Percentiles rank a stretch among this genome's conserved stretches.
phyloP scores from a whole-genome alignment of 2,113 vertebrate genomes.

The Nicator chloris region DNA sequence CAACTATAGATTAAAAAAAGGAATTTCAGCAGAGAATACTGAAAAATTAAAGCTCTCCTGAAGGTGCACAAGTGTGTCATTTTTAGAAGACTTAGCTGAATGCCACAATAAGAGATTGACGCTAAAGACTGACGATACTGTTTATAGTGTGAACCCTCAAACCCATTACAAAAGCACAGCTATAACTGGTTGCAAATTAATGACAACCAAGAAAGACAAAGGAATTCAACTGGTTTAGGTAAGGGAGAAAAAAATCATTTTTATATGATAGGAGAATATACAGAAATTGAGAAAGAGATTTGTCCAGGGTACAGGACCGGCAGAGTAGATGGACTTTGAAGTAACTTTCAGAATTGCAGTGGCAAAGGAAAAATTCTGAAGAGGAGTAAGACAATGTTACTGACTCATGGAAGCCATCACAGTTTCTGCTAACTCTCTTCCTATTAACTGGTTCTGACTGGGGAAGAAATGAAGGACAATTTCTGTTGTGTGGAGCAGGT shows the following conservation, averaged over 20 bases:
- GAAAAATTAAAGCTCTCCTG: slow-evolving; percentile 6
- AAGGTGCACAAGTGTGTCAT: background rate
- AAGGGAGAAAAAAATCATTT: background rate
- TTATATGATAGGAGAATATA: background rate
- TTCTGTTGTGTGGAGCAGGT: background rate
- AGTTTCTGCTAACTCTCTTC: background rate
- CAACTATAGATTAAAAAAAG: background rate
- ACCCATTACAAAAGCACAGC: background rate
- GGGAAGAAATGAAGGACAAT: background rate
- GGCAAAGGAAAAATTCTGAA: background rate
- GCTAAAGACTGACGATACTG: background rate
- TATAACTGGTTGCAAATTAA: background rate
- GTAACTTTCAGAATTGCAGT: background rate
- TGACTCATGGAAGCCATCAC: background rate
- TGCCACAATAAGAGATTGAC: background rate
- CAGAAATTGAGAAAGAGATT: background rate
- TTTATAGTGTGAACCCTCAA: background rate
- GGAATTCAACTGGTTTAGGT: background rate
- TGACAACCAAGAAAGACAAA: background rate
- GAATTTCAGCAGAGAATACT: slow-evolving; percentile 26
- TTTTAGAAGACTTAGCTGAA: background rate
- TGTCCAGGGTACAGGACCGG: background rate
- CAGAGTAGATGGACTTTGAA: background rate
- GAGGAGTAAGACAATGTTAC: background rate
- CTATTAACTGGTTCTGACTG: background rate